Evolutionary conservation across 1,140 invertebrate genomes (phyloP), one percentile per base, ranked within the genome.

Genomic region (Cherax quadricarinatus): DNA sequence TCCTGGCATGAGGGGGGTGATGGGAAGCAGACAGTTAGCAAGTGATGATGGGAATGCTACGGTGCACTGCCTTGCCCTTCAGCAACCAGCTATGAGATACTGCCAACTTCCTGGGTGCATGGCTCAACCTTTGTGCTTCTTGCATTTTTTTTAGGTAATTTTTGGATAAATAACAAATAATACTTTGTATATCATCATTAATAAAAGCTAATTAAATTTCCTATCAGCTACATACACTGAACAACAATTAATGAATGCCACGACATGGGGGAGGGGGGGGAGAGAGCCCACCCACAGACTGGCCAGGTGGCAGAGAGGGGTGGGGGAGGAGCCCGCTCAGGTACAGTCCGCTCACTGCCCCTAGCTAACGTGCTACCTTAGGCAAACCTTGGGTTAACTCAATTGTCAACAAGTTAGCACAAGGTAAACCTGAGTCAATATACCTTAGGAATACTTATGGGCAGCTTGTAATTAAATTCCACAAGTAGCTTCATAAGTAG

Each of bases 111-210:
- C 93, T 92, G 88, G 93, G 93, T 91, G 93, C 93, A 92, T 92
- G 91, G 89, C 89, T 93, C 93, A 93, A 93, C 91, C 92, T 93
- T 93, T 93, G 91, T 93, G 93, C 93, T 93, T 93, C 93, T 91
- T 91, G 85, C 86, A 86, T 89, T 91, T 91, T 92, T 90, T 93
- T 92, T 93, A 79, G 66, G 86, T 93, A 66, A 81, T 93, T 93
- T 93, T 93, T 90, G 57, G 93, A 92, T 93, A 92, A 93, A 92
- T 93, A 93, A 92, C 91, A 93, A 93, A 93, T 93, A 93, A 93
- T 93, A 93, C 91, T 93, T 93, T 93, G 88, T 93, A 92, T 92
- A 92, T 89, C 91, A 89, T 89, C 81, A 89, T 93, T 88, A 93
- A 93, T 89, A 89, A 93, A 89, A 91, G 88, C 90, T 92, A 92